These are phyloP conservation scores for Lampropteryx suffumata DNA, from an alignment of 2,888 invertebrate species.

Conservation along the genomic window DNA sequence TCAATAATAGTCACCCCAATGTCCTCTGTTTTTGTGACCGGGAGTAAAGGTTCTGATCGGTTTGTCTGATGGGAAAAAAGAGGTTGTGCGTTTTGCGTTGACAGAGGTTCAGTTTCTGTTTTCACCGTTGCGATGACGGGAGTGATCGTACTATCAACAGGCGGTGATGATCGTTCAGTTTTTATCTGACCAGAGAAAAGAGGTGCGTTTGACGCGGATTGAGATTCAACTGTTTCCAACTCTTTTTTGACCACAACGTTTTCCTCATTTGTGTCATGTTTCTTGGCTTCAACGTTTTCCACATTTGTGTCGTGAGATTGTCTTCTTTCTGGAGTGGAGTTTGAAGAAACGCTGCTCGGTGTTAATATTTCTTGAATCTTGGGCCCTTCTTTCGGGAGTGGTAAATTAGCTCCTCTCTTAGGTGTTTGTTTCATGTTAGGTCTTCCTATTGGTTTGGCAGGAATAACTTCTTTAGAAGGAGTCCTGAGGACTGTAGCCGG, in stretches of 20 bases:
- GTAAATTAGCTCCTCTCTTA: conserved; percentile 59
- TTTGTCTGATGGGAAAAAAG: conserved; percentile 35
- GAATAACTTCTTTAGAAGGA: conserved; percentile 41
- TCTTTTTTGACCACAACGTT: conserved; percentile 69
- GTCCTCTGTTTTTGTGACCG: conserved; percentile 68
- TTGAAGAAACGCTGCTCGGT: conserved; percentile 26
- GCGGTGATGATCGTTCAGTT: conserved; percentile 65
- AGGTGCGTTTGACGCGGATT: conserved; percentile 45
- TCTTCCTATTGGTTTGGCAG: conserved; percentile 48
- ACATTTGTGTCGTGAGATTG: conserved; percentile 45
- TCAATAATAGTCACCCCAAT: conserved; percentile 64
- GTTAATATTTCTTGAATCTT: conserved; percentile 37
- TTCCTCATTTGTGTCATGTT: conserved; percentile 46
- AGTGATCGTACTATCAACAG: conserved; percentile 46
- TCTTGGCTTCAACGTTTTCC: conserved; percentile 65
- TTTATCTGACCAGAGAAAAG: conserved; percentile 66
- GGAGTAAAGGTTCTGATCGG: conserved; percentile 43
- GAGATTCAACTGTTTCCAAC: conserved; percentile 46
- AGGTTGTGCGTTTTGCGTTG: conserved; percentile 35
- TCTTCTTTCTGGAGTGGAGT: conserved; percentile 44
- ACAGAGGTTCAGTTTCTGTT: conserved; percentile 54
- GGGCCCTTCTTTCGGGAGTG: conserved; percentile 44
- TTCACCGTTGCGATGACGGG: conserved; percentile 64
- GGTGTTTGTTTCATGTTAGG: conserved; percentile 74
- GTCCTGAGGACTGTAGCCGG: conserved; percentile 33